phyloP scores from a whole-genome alignment of 2,797 vertebrate genomes.

The Craterocephalus amniculus region DNA sequence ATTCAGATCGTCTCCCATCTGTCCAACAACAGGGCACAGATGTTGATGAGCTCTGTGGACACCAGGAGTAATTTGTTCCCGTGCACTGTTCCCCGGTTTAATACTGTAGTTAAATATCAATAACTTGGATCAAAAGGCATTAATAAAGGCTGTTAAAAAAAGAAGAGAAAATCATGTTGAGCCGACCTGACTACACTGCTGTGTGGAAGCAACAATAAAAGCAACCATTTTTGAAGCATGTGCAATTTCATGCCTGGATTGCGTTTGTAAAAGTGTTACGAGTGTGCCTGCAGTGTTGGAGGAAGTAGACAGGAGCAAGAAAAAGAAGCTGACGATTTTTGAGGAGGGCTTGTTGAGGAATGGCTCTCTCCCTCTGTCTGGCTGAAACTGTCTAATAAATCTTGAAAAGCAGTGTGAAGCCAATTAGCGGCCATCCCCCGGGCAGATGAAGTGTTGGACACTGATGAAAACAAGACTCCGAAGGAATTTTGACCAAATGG shows the following conservation, averaged over 20 bases:
- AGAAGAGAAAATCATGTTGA: slow-evolving; percentile 14
- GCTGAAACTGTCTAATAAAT: slow-evolving; percentile 68
- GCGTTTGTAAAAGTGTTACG: slow-evolving; percentile 65
- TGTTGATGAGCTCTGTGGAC: slow-evolving; percentile 58
- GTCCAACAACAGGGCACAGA: slow-evolving; percentile 52
- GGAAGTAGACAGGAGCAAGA: slow-evolving; percentile 48
- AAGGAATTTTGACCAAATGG: slow-evolving; percentile 58
- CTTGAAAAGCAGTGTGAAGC: slow-evolving; percentile 65
- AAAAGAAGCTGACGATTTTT: slow-evolving; percentile 38
- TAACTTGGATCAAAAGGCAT: slow-evolving; percentile 1
- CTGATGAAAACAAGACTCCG: slow-evolving; percentile 63
- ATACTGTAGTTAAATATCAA: slow-evolving; percentile 7
- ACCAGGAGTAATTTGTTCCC: slow-evolving; percentile 28
- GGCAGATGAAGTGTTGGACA: slow-evolving; percentile 53
- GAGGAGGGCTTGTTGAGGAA: slow-evolving; percentile 30
- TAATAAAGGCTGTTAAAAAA: not conserved
- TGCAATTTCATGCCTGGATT: slow-evolving; percentile 70
- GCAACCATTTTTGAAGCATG: slow-evolving; percentile 44
- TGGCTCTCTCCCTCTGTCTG: slow-evolving; percentile 40
- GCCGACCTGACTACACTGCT: slow-evolving; percentile 6
- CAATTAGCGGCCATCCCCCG: slow-evolving; percentile 70
- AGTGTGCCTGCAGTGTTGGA: slow-evolving; percentile 37
- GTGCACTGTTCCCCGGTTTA: not conserved
- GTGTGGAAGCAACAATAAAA: slow-evolving; percentile 25
- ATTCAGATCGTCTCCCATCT: slow-evolving; percentile 59